Evolutionary conservation across 2,797 vertebrate species (phyloP).

Genomic region (Hydrocynus forskahlii): DNA sequence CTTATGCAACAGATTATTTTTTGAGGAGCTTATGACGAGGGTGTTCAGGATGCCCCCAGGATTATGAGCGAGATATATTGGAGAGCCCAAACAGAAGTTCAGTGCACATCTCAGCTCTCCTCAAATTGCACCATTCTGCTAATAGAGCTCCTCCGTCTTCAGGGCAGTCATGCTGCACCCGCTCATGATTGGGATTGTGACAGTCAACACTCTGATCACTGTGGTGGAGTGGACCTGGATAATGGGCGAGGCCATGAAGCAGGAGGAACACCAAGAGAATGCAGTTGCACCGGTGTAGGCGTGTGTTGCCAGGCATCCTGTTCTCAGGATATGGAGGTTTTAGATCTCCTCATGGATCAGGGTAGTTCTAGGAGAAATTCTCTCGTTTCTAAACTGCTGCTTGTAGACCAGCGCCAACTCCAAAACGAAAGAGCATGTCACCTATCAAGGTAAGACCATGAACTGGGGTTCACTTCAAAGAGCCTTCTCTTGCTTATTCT

Average conservation of each 20-base stretch:
- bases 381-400: background rate
- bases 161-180: constrained; percentile 71
- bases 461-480: background rate
- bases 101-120: background rate
- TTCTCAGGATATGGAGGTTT: background rate
- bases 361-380: background rate
- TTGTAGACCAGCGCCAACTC: background rate
- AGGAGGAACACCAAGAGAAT: constrained; percentile 11
- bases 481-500: background rate
- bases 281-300: background rate
- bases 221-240: constrained; percentile 74
- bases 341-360: background rate
- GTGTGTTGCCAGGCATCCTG: background rate
- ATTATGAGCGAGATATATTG: constrained; percentile 27
- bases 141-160: background rate
- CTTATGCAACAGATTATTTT: constrained; percentile 48
- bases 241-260: constrained; percentile 31
- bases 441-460: constrained; percentile 7
- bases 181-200: constrained; percentile 69
- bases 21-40: constrained; percentile 34
- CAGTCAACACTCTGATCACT: constrained; percentile 60
- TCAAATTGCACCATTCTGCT: background rate
- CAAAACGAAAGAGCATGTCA: background rate
- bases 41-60: constrained; percentile 11
- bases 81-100: constrained; percentile 3